These are phyloP conservation scores for Hipparchia sbordonii DNA, from an alignment of 2,888 invertebrate genomes.

Conservation along the genomic window DNA sequence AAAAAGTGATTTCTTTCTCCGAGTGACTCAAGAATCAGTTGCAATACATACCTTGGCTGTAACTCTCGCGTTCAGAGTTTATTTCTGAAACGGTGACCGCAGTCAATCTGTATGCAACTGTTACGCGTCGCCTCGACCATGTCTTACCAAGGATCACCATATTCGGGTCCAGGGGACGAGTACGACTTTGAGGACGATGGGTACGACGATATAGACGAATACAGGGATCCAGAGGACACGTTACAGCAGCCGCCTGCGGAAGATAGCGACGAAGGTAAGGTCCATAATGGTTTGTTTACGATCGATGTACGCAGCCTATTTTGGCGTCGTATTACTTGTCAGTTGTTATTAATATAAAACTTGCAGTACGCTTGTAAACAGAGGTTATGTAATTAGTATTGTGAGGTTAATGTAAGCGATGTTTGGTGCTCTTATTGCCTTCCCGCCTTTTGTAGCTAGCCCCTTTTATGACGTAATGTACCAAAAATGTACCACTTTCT, in stretches of 20 bases:
- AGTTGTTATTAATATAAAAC: constrained; percentile 42
- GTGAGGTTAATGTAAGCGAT: constrained; percentile 37
- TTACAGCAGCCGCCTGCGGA: constrained; percentile 83
- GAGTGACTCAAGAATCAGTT: constrained; percentile 65
- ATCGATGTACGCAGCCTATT: constrained; percentile 53
- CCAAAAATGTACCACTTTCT: constrained; percentile 63
- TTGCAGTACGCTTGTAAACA: constrained; percentile 55
- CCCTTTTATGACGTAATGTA: constrained; percentile 69
- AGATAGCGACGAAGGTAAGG: constrained; percentile 81
- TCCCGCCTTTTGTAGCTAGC: constrained; percentile 67
- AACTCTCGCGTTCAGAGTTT: constrained; percentile 59
- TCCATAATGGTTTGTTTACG: constrained; percentile 62
- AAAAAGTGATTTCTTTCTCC: constrained; percentile 65
- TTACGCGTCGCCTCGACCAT: constrained; percentile 82
- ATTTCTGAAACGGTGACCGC: constrained; percentile 68
- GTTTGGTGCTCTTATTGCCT: constrained; percentile 45
- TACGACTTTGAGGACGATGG: constrained; percentile 89
- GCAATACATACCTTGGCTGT: constrained; percentile 58
- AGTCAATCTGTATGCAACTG: constrained; percentile 82
- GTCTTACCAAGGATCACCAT: constrained; percentile 87
- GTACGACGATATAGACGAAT: constrained; percentile 87
- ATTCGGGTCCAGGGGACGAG: constrained; percentile 87
- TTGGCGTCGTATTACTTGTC: constrained; percentile 56
- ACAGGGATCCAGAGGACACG: constrained; percentile 84
- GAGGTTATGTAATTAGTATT: constrained; percentile 53